Evolutionary conservation across 2,797 vertebrate species (phyloP).

Genomic region (Sebastes iracundus): DNA sequence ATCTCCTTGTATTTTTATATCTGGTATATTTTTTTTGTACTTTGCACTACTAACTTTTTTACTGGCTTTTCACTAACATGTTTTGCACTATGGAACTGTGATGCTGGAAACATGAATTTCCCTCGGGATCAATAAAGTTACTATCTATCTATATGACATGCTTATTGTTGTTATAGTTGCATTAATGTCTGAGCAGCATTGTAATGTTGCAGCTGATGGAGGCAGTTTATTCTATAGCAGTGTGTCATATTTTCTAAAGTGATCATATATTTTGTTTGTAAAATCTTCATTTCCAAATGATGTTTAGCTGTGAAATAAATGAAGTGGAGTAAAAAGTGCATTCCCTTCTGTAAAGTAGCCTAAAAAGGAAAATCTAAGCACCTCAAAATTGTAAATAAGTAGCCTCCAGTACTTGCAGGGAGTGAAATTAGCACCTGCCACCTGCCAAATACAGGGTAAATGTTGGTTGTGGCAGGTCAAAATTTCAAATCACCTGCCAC

Average conservation of each 20-base stretch:
- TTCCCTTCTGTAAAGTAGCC: background rate
- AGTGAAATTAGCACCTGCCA: too few species aligned
- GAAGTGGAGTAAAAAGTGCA: background rate
- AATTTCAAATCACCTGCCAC: too few species aligned
- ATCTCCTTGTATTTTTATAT: too few species aligned
- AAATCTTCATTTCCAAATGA: background rate
- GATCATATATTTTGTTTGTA: background rate
- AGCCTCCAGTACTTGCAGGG: background rate
- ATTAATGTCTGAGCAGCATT: background rate
- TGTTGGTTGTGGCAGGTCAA: too few species aligned
- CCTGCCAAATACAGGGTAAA: too few species aligned
- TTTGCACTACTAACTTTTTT: too few species aligned
- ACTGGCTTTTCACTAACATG: too few species aligned
- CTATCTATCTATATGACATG: too few species aligned
- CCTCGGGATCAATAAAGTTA: too few species aligned
- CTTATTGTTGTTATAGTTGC: background rate
- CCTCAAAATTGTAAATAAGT: background rate
- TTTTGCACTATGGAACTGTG: too few species aligned
- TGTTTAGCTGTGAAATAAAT: background rate
- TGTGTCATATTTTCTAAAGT: background rate
- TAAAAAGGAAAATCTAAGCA: background rate
- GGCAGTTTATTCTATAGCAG: background rate
- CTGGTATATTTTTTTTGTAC: too few species aligned
- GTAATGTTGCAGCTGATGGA: background rate
- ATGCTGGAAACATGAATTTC: too few species aligned